These are phyloP conservation scores for Phlogophora meticulosa DNA, from an alignment of 2,888 invertebrate genomes.

Conservation along the genomic window DNA sequence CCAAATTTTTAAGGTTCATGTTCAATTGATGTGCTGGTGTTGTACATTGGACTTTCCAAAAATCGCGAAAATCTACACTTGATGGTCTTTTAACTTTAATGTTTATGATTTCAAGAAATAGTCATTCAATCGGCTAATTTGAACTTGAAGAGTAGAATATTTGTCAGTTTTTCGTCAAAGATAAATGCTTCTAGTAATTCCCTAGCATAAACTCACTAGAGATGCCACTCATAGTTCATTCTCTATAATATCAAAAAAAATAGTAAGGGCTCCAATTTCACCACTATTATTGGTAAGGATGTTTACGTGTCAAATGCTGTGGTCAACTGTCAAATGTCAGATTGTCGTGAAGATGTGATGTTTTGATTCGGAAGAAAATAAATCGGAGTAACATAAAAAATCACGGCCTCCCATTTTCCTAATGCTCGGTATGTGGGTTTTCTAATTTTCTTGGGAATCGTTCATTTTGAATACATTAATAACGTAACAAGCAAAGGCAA, in stretches of 20 bases:
- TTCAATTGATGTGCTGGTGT: too few species aligned
- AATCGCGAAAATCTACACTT: too few species aligned
- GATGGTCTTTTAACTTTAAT: too few species aligned
- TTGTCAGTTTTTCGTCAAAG: too few species aligned
- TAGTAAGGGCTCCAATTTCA: not conserved
- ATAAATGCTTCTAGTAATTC: too few species aligned
- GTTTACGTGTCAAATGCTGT: slow-evolving; percentile 67
- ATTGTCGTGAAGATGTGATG: slow-evolving; percentile 50
- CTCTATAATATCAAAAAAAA: not conserved
- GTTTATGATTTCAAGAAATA: too few species aligned
- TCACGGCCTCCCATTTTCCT: slow-evolving; percentile 44
- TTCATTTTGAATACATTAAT: not conserved
- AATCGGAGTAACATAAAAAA: slow-evolving; percentile 30
- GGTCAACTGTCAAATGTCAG: slow-evolving; percentile 61
- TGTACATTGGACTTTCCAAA: too few species aligned
- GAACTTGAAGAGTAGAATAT: too few species aligned
- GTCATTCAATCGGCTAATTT: too few species aligned
- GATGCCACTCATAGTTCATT: not conserved
- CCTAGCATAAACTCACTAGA: not conserved
- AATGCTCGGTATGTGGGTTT: slow-evolving; percentile 54
- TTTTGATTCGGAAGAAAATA: slow-evolving; percentile 54
- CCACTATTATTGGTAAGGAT: slow-evolving; percentile 25
- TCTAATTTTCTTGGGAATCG: not conserved
- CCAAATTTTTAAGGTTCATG: too few species aligned
- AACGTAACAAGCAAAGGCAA: not conserved